phyloP scores from a whole-genome alignment of 2,113 vertebrate species.

The Muscicapa adusta region DNA sequence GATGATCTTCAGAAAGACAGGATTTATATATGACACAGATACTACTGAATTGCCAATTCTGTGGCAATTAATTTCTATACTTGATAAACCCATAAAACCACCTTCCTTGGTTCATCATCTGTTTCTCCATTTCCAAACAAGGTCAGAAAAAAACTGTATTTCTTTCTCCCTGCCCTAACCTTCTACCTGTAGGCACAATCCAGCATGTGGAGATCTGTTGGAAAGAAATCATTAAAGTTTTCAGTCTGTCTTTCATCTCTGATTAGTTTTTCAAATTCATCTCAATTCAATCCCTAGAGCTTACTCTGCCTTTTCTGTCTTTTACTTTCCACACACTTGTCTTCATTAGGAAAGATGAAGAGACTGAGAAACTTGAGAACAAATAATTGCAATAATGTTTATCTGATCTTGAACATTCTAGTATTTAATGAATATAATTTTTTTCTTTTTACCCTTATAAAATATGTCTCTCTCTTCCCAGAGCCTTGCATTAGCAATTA shows the following conservation, averaged over 20 bases:
- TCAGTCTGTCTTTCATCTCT: not conserved
- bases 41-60: not conserved
- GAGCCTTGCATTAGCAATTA: not conserved
- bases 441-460: not conserved
- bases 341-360: not conserved
- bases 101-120: not conserved
- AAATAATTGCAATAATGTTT: not conserved
- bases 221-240: not conserved
- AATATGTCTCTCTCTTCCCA: not conserved
- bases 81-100: not conserved
- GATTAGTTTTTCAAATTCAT: not conserved
- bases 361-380: not conserved
- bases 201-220: not conserved
- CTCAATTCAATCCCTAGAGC: not conserved
- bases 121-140: not conserved
- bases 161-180: not conserved
- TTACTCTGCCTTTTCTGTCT: not conserved
- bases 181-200: not conserved
- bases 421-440: fast-evolving
- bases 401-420: not conserved
- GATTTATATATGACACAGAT: not conserved
- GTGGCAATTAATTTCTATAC: not conserved
- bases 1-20: not conserved
- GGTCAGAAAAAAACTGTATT: not conserved
- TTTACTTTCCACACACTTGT: not conserved